These are phyloP conservation scores for Ophiothrix spiculata DNA, from an alignment of 35 echinoderm and acorn worm genomes.

Conservation along the genomic window DNA sequence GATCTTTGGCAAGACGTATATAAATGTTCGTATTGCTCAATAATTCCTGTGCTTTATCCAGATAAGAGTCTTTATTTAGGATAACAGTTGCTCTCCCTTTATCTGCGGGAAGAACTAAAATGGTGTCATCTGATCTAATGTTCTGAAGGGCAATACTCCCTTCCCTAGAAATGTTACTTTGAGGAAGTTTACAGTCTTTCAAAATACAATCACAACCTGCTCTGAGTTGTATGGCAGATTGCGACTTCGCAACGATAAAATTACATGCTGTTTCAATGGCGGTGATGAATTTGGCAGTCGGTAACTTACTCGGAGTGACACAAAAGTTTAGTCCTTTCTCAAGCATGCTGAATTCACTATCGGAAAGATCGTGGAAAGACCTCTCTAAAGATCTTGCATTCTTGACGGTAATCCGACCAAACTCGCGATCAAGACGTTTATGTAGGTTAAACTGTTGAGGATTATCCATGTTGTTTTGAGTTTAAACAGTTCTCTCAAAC, in stretches of 20 bases:
- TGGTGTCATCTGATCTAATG: neutral
- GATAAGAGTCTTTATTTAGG: conserved; percentile 3
- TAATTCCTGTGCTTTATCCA: conserved; percentile 5
- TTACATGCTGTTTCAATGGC: neutral
- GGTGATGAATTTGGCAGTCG: conserved; percentile 2
- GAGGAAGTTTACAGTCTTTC: conserved; percentile 1
- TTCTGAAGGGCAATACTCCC: neutral
- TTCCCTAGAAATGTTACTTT: neutral
- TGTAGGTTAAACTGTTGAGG: too few relatives aligned
- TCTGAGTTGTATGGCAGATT: neutral
- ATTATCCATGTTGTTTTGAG: too few relatives aligned
- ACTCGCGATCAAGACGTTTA: too few relatives aligned
- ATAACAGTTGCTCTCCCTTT: conserved; percentile 2
- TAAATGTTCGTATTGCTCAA: conserved; percentile 20
- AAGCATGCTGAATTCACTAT: neutral
- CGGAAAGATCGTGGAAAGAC: too few relatives aligned
- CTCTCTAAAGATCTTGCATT: too few relatives aligned
- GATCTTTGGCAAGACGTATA: neutral
- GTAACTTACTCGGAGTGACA: neutral
- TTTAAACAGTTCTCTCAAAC: too few relatives aligned
- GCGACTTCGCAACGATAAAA: neutral
- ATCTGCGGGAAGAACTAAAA: neutral
- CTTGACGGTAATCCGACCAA: too few relatives aligned
- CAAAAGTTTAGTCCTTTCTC: neutral
- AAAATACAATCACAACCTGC: neutral